Evolutionary conservation across 2,113 vertebrate species (phyloP).

Genomic region (Cochlearius cochlearius): DNA sequence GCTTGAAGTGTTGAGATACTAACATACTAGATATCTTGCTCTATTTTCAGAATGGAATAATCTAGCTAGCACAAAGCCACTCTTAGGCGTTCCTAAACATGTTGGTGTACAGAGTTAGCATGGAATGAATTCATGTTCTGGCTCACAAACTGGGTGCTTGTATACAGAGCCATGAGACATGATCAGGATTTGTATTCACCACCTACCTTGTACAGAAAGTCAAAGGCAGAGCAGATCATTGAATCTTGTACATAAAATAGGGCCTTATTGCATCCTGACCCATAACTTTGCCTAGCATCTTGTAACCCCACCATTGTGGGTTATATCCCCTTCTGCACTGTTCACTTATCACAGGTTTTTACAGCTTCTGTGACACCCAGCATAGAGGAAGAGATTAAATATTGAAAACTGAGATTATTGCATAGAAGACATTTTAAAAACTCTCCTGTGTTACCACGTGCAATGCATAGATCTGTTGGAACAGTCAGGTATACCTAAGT

Average conservation of each 20-base stretch:
- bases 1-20: not conserved
- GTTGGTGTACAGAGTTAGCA: not conserved
- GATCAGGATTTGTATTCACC: not conserved
- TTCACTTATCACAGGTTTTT: fast-evolving
- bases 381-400: not conserved
- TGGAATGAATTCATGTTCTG: not conserved
- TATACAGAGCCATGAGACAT: not conserved
- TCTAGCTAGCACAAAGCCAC: not conserved
- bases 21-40: not conserved
- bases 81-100: not conserved
- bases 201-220: not conserved
- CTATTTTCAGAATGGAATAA: not conserved
- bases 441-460: not conserved
- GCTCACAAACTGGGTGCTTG: not conserved
- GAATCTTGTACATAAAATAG: not conserved
- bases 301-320: not conserved
- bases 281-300: not conserved
- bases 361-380: not conserved
- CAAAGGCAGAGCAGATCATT: not conserved
- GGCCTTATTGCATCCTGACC: not conserved
- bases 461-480: not conserved
- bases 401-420: not conserved
- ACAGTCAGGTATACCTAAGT: not conserved
- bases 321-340: not conserved
- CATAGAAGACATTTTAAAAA: not conserved